phyloP scores from a whole-genome alignment of 2,888 invertebrate genomes.

The Patella pellucida region DNA sequence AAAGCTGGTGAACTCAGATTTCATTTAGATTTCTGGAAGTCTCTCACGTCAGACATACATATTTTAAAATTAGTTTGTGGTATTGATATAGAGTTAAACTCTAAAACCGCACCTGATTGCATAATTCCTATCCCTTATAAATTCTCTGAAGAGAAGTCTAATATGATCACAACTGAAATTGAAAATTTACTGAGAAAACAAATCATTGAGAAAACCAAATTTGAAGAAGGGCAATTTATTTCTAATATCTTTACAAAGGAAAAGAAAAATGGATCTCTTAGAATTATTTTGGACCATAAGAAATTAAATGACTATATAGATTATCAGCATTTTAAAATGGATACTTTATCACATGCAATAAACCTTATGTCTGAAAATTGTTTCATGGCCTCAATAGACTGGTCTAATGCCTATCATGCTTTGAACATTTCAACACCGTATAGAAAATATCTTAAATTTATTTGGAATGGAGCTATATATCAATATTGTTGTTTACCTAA shows the following conservation, averaged over 20 bases:
- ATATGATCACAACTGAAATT: neutral
- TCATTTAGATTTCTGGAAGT: constrained; percentile 1
- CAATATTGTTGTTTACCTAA: neutral
- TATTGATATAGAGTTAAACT: constrained; percentile 1
- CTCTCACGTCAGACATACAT: constrained; percentile 8
- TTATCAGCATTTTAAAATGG: constrained; percentile 1
- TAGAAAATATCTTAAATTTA: neutral
- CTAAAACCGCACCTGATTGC: neutral
- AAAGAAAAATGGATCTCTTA: constrained; percentile 16
- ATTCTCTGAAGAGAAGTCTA: constrained; percentile 5
- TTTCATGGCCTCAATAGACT: constrained; percentile 6
- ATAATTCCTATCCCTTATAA: neutral
- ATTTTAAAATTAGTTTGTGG: constrained; percentile 8
- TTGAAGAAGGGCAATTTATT: neutral
- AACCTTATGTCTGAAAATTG: constrained; percentile 7
- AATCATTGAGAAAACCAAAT: constrained; percentile 1
- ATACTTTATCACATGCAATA: neutral
- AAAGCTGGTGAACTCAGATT: constrained; percentile 6
- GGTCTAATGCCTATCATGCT: constrained; percentile 13
- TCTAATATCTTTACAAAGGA: neutral
- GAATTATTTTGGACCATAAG: constrained; percentile 6
- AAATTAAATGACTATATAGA: neutral
- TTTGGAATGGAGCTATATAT: neutral
- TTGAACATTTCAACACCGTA: neutral
- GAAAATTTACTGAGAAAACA: neutral